These are phyloP conservation scores for Vannuccia rotundouncinata DNA, from an alignment of 2,888 invertebrate genomes.

Conservation along the genomic window DNA sequence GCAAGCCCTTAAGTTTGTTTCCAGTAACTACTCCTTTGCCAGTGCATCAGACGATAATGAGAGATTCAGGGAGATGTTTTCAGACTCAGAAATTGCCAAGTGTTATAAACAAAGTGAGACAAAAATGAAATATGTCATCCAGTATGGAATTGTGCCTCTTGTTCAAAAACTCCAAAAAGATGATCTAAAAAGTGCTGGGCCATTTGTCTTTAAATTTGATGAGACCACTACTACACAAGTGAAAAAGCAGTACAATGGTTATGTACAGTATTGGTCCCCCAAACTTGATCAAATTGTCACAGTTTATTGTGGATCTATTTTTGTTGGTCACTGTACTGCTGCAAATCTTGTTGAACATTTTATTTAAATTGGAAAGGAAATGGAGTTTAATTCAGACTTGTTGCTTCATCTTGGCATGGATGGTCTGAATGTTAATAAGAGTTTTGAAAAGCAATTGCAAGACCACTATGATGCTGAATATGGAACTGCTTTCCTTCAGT, in stretches of 20 bases:
- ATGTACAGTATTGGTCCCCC: background rate
- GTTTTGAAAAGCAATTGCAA: background rate
- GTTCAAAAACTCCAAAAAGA: conserved; percentile 14
- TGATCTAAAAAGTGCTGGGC: background rate
- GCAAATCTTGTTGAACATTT: background rate
- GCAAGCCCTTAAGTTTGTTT: background rate
- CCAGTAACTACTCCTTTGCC: background rate
- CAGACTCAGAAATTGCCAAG: background rate
- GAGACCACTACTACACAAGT: conserved; percentile 12
- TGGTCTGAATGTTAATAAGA: conserved; percentile 28
- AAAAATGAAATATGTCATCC: conserved; percentile 18
- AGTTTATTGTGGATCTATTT: conserved; percentile 19
- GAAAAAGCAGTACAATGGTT: background rate
- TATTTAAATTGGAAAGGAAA: conserved; percentile 6
- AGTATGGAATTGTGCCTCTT: background rate
- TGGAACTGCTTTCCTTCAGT: conserved; percentile 8
- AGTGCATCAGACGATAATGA: background rate
- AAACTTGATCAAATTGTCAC: background rate
- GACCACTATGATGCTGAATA: background rate
- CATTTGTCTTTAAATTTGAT: conserved; percentile 1
- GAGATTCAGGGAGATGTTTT: background rate
- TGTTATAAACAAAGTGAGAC: background rate
- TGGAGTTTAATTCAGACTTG: background rate
- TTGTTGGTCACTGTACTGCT: conserved; percentile 10
- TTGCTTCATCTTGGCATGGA: conserved; percentile 1